These are phyloP conservation scores for cattle (Bos taurus) DNA, from an alignment of 2,113 vertebrate species.

Conservation along the genomic window DNA sequence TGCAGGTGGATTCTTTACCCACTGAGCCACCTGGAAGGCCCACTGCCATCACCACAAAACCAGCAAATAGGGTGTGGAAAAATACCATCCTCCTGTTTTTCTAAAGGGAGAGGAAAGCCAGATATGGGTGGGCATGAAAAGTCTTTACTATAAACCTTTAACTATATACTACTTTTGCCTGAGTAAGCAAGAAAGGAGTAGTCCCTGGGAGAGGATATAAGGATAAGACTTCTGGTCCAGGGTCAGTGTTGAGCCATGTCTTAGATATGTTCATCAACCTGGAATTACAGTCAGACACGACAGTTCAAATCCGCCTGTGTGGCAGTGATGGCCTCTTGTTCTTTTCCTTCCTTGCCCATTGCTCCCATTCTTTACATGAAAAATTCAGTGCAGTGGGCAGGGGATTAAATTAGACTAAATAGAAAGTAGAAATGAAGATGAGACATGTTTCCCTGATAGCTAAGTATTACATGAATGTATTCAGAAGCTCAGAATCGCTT, in stretches of 20 bases:
- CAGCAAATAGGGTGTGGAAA: background rate
- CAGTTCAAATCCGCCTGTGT: background rate
- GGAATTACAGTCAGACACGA: background rate
- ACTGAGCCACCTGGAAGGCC: background rate
- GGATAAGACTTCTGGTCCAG: background rate
- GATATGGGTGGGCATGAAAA: background rate
- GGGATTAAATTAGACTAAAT: background rate
- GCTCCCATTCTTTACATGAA: background rate
- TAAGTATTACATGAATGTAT: background rate
- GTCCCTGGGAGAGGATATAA: background rate
- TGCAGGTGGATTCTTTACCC: background rate
- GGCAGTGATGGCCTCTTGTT: background rate
- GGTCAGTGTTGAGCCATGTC: background rate
- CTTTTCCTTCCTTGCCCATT: background rate
- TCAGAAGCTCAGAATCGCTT: background rate
- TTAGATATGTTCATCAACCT: background rate
- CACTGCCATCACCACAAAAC: background rate
- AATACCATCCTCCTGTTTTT: background rate
- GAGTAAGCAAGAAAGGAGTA: slow-evolving; percentile 28
- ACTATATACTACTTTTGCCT: background rate
- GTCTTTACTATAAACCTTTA: background rate
- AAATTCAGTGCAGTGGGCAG: background rate
- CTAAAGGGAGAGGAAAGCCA: background rate
- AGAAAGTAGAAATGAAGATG: background rate
- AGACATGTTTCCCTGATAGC: background rate